Base-by-base conservation (phyloP, 2,888 invertebrate genomes). In the Thymelicus lineola region DNA sequence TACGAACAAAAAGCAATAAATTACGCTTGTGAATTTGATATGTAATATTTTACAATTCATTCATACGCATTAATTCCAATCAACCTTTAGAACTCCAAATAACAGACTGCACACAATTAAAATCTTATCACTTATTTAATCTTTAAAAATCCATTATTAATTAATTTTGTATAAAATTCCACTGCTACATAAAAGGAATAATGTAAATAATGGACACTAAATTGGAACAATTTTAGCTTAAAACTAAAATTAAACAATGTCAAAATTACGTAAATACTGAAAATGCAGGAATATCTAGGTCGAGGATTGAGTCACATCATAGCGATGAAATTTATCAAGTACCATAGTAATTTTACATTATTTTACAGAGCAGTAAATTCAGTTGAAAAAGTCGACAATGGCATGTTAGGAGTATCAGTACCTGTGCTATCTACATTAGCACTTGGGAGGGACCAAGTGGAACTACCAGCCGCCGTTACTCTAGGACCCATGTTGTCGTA, bases 401-500 rank as follows among this genome's bases (percentile, higher is more conserved):
- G 76, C 68, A 91, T 76, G 65, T 81, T 70, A 10, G 81, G 78
- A 46, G 82, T 80, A 12, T 87, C 83, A 71, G 82, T 86, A 48
- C 82, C 83, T 57, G 77, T 78, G 53, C 81, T 85, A 73, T 89
- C 87, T 73, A 75, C 81, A 76, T 91, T 90, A 74, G 88, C 86
- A 73, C 88, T 97, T 74, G 97, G 97, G 75, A 98, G 94, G 38
- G 97, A 97, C 84, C 97, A 95, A 36, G 97, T 97, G 9, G 98
- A 98, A 85, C 97, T 97, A 61, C 98, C 98, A 74, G 97, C 97
- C 46, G 97, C 97, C 10, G 98, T 98, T 65, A 98, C 97, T 75
- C 98, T 95, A 66, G 97, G 97, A 7, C 98, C 98, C 96, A 98
- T 97, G 90, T 98, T 98, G 90, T 98, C 98, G 86, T 98, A 98